Evolutionary conservation across 92 coral and sea anemone genomes (phyloP), one percentile per base, ranked within the genome.

Genomic region (Pocillopora meandrina): DNA sequence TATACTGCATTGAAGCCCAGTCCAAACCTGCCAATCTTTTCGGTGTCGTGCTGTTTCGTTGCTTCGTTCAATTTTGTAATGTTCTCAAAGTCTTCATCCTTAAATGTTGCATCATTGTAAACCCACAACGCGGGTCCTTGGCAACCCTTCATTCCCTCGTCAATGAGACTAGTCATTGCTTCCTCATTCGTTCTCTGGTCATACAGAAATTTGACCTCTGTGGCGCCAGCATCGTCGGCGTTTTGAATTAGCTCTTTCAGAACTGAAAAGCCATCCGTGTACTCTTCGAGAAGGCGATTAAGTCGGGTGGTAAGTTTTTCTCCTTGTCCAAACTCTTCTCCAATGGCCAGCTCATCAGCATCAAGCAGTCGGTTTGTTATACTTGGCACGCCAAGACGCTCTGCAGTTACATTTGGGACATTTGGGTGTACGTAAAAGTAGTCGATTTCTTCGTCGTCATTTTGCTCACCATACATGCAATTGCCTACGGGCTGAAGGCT

Each of bases 151-250:
- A 94, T 94, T 1, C 90, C 92, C 70, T 92, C 93, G 26, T 92
- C 93, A 75, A 94, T 82, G 80, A 94, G 78, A 47, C 87, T 79
- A 9, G 89, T 92, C 79, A 80, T 77, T 17, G 90, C 85, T 65
- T 86, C 90, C 26, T 85, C 87, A 56, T 91, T 91, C 13, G 59
- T 62, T 62, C 66, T 62, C 20, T 62, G 18, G 19, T 62, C 66
- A 90, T 89, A 65, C 87, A 82, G 11, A 92, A 93, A 68, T 23
- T 84, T 89, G 12, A 95, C 95, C 76, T 93, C 93, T 10, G 93
- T 90, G 36, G 98, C 98, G 11, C 98, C 95, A 12, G 98, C 98
- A 66, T 95, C 98, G 66, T 95, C 98, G 64, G 98, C 98, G 60
- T 95, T 95, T 74, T 95, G 98, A 63, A 95, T 88, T 11, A 95